Evolutionary conservation across 2,113 vertebrate species (phyloP), one percentile per base, ranked within the genome.

Genomic region (Cryptotis parvus): DNA sequence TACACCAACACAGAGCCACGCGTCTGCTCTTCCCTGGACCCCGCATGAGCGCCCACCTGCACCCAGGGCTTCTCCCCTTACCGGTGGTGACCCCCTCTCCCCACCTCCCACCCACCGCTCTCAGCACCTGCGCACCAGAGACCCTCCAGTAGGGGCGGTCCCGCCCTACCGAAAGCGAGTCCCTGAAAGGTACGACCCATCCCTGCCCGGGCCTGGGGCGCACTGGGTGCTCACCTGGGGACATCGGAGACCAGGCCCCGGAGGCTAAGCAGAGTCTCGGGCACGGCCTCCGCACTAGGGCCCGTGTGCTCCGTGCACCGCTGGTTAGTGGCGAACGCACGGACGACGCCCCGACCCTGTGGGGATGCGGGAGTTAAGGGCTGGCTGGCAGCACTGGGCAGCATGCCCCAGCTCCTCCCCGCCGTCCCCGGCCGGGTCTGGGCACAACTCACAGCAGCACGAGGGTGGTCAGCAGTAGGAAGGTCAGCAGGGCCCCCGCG

Each of bases 321-420:
- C 95, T 98, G 97, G 95, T 97, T 98, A 92, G 97, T 96, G 70
- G 96, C 91, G 0, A 98, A 98, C 55, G 98, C 98, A 3, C 97
- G 98, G 92, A 97, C 91, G 31, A 98, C 92, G 0, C 98, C n/a
- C n/a, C 97, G 39, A 86, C 73, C 88, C 98, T 99, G 92, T 2
- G 26, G 6, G 69, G 73, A 43, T 2, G 0, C 45, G 37, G 26
- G 15, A 33, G 4, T 27, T 43, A 45, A 68, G 6, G 79, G 68
- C 92, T 35, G 31, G 16, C 1, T 52, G 45, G 31, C 35, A 27
- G 27, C 66, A 1, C 1, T 3, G 8, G 39, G 7, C 29, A 12
- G 65, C 43, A 10, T 22, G 63, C 27, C 26, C 37, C 27, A 6
- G 0, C 22, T 45, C 45, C 31, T 33, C 29, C 1, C 76, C 77